A percentile compares a stretch with the other conserved stretches of the same genome.
Conservation (phyloP, 2,113 vertebrate genomes). For the Callionymus lyra region DNA sequence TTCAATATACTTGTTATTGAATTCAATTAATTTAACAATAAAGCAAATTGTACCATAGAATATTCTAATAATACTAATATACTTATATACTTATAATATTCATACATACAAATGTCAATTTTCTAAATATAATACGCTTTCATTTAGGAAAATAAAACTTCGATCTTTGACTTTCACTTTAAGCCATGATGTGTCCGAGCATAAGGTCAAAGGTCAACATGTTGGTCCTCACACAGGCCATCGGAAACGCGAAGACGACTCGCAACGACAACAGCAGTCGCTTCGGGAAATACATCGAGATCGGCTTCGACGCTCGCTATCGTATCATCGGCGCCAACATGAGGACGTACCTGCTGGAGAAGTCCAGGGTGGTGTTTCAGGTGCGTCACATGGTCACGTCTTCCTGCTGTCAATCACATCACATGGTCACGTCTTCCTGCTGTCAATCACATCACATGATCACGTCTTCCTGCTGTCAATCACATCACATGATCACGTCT, state of each 20-base stretch:
- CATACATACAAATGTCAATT: background rate
- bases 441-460: too few species aligned
- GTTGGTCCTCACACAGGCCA: conserved; percentile 68
- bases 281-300: conserved; percentile 98
- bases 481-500: too few species aligned
- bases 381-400: conserved; percentile 62
- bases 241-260: conserved; percentile 97
- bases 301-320: conserved; percentile 88
- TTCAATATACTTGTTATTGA: too few species aligned
- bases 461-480: too few species aligned
- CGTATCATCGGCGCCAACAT: conserved; percentile 96
- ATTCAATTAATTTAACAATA: too few species aligned
- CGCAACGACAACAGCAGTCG: conserved; percentile 98
- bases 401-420: too few species aligned
- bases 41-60: too few species aligned
- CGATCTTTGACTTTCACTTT: background rate
- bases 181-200: background rate
- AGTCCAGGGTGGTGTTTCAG: conserved; percentile 97
- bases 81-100: background rate
- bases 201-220: background rate
- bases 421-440: too few species aligned
- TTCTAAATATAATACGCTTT: background rate
- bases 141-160: too few species aligned
- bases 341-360: conserved; percentile 97
- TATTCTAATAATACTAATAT: background rate